phyloP scores from a whole-genome alignment of 2,797 vertebrate species.

The Gastrophryne carolinensis region DNA sequence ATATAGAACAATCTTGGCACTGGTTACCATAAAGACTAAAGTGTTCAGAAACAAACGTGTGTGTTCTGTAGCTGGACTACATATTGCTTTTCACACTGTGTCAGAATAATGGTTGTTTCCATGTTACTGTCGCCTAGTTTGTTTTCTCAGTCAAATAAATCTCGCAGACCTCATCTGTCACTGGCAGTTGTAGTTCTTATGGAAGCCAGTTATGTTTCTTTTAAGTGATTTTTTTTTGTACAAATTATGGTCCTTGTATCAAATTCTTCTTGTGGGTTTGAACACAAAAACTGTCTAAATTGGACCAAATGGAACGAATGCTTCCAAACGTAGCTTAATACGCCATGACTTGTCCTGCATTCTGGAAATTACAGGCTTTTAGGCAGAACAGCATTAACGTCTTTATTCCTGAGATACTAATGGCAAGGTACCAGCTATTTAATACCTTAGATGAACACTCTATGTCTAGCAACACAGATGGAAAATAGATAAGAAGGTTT shows the following conservation, averaged over 20 bases:
- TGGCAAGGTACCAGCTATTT: no score
- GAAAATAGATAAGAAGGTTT: no score
- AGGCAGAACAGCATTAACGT: no score
- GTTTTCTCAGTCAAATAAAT: neutral
- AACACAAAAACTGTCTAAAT: neutral
- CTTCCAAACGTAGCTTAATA: no score
- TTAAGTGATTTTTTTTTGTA: neutral
- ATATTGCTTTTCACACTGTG: neutral
- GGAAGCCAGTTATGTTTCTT: neutral
- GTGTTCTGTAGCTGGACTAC: conserved; percentile 3
- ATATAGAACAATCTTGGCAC: conserved; percentile 28
- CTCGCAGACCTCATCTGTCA: neutral
- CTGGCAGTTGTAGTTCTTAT: neutral
- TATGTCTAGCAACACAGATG: no score
- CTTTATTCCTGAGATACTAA: no score
- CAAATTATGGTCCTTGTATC: neutral
- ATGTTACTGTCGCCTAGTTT: neutral
- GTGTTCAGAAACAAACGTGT: conserved; percentile 12
- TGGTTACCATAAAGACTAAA: neutral
- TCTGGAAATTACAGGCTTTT: no score
- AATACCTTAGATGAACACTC: no score
- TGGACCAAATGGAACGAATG: neutral
- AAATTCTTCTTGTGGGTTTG: neutral
- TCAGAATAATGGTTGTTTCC: neutral
- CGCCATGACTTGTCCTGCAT: no score